These are phyloP conservation scores for Periophthalmodon schlosseri DNA, from an alignment of 2,113 vertebrate species.

Conservation along the genomic window DNA sequence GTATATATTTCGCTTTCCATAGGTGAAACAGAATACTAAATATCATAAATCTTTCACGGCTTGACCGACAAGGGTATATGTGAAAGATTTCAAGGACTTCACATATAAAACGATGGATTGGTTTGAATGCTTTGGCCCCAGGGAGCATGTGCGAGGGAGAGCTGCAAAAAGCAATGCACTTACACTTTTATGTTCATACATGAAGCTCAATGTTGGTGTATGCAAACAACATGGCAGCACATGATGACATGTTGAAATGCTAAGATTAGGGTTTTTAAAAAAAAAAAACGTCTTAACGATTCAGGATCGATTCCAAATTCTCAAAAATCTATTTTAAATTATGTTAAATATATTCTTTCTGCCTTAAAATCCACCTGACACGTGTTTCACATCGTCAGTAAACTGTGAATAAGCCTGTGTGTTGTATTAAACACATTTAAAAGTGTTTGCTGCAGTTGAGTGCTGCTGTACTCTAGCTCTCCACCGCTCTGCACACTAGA, in stretches of 20 bases:
- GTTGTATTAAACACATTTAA: too few relatives aligned
- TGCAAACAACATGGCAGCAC: background rate
- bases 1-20: constrained; percentile 21
- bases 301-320: too few relatives aligned
- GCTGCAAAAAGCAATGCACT: constrained; percentile 38
- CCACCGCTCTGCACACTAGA: too few relatives aligned
- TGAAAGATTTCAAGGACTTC: constrained; percentile 46
- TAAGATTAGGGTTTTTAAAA: too few relatives aligned
- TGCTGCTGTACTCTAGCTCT: too few relatives aligned
- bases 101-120: constrained; percentile 27
- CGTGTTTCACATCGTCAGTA: too few relatives aligned
- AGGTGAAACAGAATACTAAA: constrained; percentile 23
- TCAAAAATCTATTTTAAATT: too few relatives aligned
- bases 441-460: too few relatives aligned
- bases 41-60: constrained; percentile 49
- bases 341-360: too few relatives aligned
- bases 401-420: too few relatives aligned
- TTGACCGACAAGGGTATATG: constrained; percentile 19
- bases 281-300: too few relatives aligned
- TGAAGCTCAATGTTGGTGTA: background rate
- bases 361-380: too few relatives aligned
- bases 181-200: constrained; percentile 11
- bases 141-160: constrained; percentile 28
- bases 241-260: background rate
- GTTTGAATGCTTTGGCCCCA: constrained; percentile 42